A percentile compares a stretch with the other conserved stretches of the same genome.
phyloP scores from a whole-genome alignment of 2,888 invertebrate species.

The Tubulanus polymorphus region DNA sequence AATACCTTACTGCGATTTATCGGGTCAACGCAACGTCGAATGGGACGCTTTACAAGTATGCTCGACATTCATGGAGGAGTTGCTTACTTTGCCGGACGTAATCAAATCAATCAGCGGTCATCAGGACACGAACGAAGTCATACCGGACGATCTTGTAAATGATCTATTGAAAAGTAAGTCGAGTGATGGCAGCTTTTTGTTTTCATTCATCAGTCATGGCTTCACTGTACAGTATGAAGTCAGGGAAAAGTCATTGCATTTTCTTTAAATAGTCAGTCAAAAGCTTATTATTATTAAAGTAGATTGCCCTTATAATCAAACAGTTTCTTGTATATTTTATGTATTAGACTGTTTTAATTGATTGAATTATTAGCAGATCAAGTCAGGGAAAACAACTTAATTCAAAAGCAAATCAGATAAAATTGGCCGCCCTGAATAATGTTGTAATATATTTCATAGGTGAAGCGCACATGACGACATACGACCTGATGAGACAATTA shows the following conservation, averaged over 20 bases:
- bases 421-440: too few species aligned
- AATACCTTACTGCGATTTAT: slow-evolving; percentile 76
- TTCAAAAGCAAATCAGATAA: too few species aligned
- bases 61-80: slow-evolving; percentile 74
- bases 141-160: slow-evolving; percentile 66
- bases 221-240: too few species aligned
- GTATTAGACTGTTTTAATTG: too few species aligned
- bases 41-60: slow-evolving; percentile 88
- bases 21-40: slow-evolving; percentile 82
- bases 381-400: too few species aligned
- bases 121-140: slow-evolving; percentile 67
- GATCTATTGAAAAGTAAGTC: too few species aligned
- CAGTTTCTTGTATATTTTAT: too few species aligned
- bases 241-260: neutral
- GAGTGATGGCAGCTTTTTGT: slow-evolving; percentile 34
- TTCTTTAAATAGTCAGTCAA: too few species aligned
- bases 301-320: too few species aligned
- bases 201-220: too few species aligned
- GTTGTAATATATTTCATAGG: slow-evolving; percentile 42
- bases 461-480: slow-evolving; percentile 73
- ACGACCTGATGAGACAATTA: slow-evolving; percentile 73
- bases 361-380: too few species aligned
- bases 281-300: too few species aligned
- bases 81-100: slow-evolving; percentile 66
- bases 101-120: slow-evolving; percentile 68